phyloP scores from a whole-genome alignment of 2,797 vertebrate genomes.

The Megalops cyprinoides region DNA sequence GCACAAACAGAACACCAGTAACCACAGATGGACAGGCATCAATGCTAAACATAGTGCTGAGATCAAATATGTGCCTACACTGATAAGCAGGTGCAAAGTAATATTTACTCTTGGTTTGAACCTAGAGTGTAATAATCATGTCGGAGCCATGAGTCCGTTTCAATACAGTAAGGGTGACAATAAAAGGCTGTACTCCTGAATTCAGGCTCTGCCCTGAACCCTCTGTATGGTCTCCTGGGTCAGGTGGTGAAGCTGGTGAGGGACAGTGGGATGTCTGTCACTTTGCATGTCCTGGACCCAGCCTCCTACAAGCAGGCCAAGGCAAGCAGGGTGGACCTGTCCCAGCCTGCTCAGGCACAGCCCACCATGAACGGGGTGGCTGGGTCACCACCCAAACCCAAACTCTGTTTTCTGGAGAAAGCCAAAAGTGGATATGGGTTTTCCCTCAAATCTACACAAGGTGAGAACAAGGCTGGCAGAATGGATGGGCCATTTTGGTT shows the following conservation, averaged over 20 bases:
- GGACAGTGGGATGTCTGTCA: constrained; percentile 76
- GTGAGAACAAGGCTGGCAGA: constrained; percentile 72
- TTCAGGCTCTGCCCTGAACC: too few species aligned
- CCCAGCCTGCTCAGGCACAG: constrained; percentile 56
- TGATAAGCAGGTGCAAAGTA: too few species aligned
- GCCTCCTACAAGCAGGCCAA: constrained; percentile 80
- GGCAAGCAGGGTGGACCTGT: constrained; percentile 70
- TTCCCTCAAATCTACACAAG: constrained; percentile 80
- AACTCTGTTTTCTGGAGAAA: constrained; percentile 87
- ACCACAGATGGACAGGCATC: too few species aligned
- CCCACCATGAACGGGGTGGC: constrained; percentile 59
- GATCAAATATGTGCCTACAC: too few species aligned
- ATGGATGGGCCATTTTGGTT: too few species aligned
- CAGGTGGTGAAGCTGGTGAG: constrained; percentile 88
- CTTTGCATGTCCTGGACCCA: constrained; percentile 82
- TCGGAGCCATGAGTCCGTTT: too few species aligned
- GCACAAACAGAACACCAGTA: too few species aligned
- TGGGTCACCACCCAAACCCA: constrained; percentile 64
- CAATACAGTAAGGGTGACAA: too few species aligned
- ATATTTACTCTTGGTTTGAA: too few species aligned
- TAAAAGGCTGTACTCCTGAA: too few species aligned
- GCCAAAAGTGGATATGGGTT: constrained; percentile 80
- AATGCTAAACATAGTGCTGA: too few species aligned
- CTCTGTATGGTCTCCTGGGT: neutral
- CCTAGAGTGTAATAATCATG: too few species aligned